Evolutionary conservation across 2,888 invertebrate species (phyloP).

Genomic region (Drosophila prolongata): DNA sequence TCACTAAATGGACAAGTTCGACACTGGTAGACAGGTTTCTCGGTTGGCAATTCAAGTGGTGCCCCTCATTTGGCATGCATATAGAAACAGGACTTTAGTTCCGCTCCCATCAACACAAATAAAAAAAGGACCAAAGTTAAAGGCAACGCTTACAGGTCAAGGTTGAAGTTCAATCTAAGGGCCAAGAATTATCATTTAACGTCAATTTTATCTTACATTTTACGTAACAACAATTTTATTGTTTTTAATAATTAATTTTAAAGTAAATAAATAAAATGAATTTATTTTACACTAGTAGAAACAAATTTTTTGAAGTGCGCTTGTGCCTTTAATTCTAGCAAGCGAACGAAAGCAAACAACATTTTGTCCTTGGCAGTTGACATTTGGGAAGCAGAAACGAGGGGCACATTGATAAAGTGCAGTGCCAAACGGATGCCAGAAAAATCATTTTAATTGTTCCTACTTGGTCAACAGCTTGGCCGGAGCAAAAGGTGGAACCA

Average conservation of each 20-base stretch:
- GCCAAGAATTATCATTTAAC: too few species aligned
- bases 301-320: not conserved
- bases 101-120: not conserved
- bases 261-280: not conserved
- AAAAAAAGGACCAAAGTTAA: not conserved
- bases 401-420: conserved; percentile 34
- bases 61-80: conserved; percentile 54
- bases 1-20: conserved; percentile 46
- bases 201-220: too few species aligned
- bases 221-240: too few species aligned
- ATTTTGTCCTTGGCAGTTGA: conserved; percentile 63
- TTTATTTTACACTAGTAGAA: not conserved
- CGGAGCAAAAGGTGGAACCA: conserved; percentile 25
- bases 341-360: conserved; percentile 21
- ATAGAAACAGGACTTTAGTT: conserved; percentile 15
- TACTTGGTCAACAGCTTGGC: conserved; percentile 40
- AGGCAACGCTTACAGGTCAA: too few species aligned
- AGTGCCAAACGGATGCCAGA: conserved; percentile 22
- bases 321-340: conserved; percentile 26
- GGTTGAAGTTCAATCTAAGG: not conserved
- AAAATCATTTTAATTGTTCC: conserved; percentile 59
- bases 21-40: conserved; percentile 16
- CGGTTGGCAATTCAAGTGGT: conserved; percentile 19
- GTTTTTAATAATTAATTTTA: too few species aligned
- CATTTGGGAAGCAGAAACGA: conserved; percentile 53